phyloP scores from a whole-genome alignment of 1,140 invertebrate species.

The Nephila pilipes region DNA sequence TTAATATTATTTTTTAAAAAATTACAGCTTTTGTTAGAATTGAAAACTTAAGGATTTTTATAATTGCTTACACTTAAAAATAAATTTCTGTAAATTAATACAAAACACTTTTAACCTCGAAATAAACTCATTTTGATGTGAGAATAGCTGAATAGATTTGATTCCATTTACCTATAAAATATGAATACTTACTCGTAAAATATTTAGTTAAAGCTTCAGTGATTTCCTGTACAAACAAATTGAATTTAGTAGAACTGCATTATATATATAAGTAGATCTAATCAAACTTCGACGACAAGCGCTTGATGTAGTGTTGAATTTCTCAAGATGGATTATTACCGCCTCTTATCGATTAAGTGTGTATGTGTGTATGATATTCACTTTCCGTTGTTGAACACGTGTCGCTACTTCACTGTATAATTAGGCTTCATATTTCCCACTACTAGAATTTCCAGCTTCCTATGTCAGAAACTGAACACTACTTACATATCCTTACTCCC shows the following conservation, averaged over 20 bases:
- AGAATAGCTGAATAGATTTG: too few species aligned
- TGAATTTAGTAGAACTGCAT: not conserved
- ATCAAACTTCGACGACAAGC: not conserved
- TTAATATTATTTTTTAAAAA: too few species aligned
- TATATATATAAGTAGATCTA: not conserved
- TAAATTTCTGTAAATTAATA: too few species aligned
- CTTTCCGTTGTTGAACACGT: conserved; percentile 56
- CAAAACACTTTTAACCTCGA: too few species aligned
- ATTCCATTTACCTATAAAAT: too few species aligned
- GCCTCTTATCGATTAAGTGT: not conserved
- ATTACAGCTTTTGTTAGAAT: too few species aligned
- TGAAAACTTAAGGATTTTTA: too few species aligned
- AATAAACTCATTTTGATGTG: too few species aligned
- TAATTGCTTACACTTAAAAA: too few species aligned
- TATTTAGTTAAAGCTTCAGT: too few species aligned
- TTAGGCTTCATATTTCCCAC: not conserved
- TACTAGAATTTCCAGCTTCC: not conserved
- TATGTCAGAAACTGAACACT: not conserved
- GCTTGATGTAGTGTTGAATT: not conserved
- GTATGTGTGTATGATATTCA: not conserved
- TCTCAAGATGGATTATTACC: not conserved
- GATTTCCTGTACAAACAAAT: not conserved
- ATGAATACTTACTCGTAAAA: too few species aligned
- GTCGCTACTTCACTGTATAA: conserved; percentile 4
- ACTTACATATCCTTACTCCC: not conserved